phyloP scores from a whole-genome alignment of 1,140 invertebrate species.

The Drosophila paulistorum region DNA sequence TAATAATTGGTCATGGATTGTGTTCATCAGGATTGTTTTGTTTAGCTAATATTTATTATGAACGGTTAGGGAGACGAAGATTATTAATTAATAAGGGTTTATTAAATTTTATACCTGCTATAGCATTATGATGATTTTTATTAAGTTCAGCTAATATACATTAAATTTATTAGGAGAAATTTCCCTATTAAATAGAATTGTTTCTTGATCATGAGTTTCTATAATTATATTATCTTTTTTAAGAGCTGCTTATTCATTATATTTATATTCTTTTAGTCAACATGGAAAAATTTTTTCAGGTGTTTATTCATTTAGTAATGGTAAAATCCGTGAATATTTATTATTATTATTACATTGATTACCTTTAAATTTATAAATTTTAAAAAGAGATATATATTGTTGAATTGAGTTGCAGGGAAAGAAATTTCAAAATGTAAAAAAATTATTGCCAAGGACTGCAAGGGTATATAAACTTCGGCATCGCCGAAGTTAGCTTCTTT shows the following conservation, averaged over 20 bases:
- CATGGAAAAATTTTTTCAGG: slow-evolving; percentile 84
- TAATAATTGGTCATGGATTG: slow-evolving; percentile 87
- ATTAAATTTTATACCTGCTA: slow-evolving; percentile 83
- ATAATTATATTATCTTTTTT: slow-evolving; percentile 84
- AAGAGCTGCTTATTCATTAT: slow-evolving; percentile 82
- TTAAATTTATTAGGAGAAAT: slow-evolving; percentile 85
- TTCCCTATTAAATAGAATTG: slow-evolving; percentile 85
- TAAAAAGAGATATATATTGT: slow-evolving; percentile 84
- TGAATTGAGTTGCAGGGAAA: too few species aligned
- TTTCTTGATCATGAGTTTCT: slow-evolving; percentile 83
- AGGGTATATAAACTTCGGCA: too few species aligned
- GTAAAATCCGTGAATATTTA: slow-evolving; percentile 84
- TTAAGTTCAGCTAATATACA: slow-evolving; percentile 83
- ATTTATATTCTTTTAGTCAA: slow-evolving; percentile 85
- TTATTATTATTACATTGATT: slow-evolving; percentile 86
- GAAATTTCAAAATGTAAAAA: too few species aligned
- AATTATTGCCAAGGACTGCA: too few species aligned
- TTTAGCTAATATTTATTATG: slow-evolving; percentile 87
- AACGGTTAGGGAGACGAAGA: slow-evolving; percentile 82
- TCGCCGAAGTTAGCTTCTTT: too few species aligned
- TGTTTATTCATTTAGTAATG: slow-evolving; percentile 75
- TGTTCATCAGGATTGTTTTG: slow-evolving; percentile 88
- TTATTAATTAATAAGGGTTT: slow-evolving; percentile 83
- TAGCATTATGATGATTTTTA: slow-evolving; percentile 86
- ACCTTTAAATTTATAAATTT: slow-evolving; percentile 86